These are phyloP conservation scores for Tyto alba DNA, from an alignment of 2,113 vertebrate genomes.

Conservation along the genomic window DNA sequence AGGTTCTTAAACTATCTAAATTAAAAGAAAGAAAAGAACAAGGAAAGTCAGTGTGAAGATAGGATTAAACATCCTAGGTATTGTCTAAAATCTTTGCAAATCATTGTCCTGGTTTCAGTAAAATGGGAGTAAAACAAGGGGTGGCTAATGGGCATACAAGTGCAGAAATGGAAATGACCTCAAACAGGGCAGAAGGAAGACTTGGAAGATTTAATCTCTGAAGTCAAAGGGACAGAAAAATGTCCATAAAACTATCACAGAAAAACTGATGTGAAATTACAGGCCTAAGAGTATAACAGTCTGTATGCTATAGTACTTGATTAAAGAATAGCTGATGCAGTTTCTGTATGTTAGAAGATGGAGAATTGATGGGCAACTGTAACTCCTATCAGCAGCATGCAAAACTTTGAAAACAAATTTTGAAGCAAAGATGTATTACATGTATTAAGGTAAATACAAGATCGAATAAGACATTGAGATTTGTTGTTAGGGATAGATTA, in stretches of 20 bases:
- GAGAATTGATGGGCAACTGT: not conserved
- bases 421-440: not conserved
- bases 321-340: not conserved
- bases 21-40: conserved; percentile 13
- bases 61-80: not conserved
- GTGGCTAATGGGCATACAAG: not conserved
- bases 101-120: not conserved
- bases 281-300: not conserved
- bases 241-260: not conserved
- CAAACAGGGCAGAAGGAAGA: not conserved
- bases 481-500: not conserved
- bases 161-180: not conserved
- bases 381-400: not conserved
- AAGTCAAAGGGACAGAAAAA: not conserved
- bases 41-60: not conserved
- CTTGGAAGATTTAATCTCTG: not conserved
- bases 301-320: not conserved
- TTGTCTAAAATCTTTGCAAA: not conserved
- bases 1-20: conserved; percentile 12
- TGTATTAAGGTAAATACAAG: not conserved
- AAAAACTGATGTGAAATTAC: not conserved
- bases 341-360: not conserved
- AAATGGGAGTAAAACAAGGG: not conserved
- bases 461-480: not conserved
- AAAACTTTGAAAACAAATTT: not conserved